Conservation (phyloP, 2,797 vertebrate genomes). For the Coilia nasus region DNA sequence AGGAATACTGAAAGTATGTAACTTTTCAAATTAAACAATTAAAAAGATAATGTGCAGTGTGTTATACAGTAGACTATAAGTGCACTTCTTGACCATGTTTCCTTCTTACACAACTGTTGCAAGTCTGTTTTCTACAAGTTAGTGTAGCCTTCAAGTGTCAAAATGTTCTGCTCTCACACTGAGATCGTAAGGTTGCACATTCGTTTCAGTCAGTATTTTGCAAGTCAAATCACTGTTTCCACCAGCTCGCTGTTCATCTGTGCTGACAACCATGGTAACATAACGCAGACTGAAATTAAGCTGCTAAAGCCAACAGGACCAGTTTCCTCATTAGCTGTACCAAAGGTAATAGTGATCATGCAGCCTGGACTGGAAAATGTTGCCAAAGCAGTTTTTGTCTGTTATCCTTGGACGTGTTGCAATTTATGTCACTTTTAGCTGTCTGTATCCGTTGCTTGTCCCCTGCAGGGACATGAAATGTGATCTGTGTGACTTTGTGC, state of each 20-base stretch:
- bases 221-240: slow-evolving; percentile 6
- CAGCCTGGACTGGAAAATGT: not conserved
- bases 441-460: not conserved
- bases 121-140: not conserved
- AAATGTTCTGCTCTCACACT: not conserved
- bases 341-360: not conserved
- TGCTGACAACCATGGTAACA: not conserved
- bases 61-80: not conserved
- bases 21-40: no score
- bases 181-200: not conserved
- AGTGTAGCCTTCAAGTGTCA: not conserved
- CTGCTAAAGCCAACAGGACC: not conserved
- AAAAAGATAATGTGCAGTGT: not conserved
- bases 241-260: not conserved
- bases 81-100: not conserved
- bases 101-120: not conserved
- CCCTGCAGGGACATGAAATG: not conserved
- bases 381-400: not conserved
- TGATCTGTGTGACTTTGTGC: not conserved
- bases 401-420: not conserved
- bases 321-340: not conserved
- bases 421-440: not conserved
- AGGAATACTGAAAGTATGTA: not conserved
- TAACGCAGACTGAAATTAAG: not conserved
- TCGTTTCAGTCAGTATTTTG: not conserved